Percentiles rank a stretch among this genome's conserved stretches.
These are phyloP conservation scores for Bellardia bayeri DNA, from an alignment of 2,888 invertebrate genomes.

Conservation along the genomic window DNA sequence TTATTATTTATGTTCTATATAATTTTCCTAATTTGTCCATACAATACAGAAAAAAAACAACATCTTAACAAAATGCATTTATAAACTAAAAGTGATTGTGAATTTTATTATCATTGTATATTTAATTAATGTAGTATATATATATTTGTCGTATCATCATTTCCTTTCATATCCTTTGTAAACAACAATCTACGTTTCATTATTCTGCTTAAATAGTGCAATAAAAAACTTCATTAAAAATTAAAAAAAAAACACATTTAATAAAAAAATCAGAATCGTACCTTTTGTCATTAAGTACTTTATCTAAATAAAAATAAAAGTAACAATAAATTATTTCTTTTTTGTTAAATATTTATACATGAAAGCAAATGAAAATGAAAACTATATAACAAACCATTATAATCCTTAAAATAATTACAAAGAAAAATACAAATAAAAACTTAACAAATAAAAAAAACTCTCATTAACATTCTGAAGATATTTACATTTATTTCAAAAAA, in stretches of 20 bases:
- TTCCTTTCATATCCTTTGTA: slow-evolving; percentile 33
- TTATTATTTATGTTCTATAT: background rate
- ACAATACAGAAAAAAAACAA: too few species aligned
- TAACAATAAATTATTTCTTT: slow-evolving; percentile 53
- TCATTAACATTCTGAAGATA: slow-evolving; percentile 61
- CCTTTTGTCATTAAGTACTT: slow-evolving; percentile 71
- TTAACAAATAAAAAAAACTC: slow-evolving; percentile 35
- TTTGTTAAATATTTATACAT: slow-evolving; percentile 67
- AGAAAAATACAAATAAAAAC: background rate
- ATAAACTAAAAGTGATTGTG: slow-evolving; percentile 13
- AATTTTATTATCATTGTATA: slow-evolving; percentile 29
- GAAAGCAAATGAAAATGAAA: slow-evolving; percentile 15
- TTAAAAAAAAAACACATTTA: slow-evolving; percentile 25
- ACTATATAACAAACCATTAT: slow-evolving; percentile 47
- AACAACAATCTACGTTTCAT: slow-evolving; percentile 16
- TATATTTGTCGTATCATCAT: slow-evolving; percentile 13
- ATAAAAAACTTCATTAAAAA: slow-evolving; percentile 12
- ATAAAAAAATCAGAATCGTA: slow-evolving; percentile 55
- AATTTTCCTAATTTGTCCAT: background rate
- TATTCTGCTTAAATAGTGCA: slow-evolving; percentile 55
- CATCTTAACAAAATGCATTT: background rate
- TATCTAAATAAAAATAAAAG: slow-evolving; percentile 45
- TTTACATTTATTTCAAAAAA: slow-evolving; percentile 45
- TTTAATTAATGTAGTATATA: background rate
- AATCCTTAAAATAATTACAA: slow-evolving; percentile 33